Evolutionary conservation across 2,797 vertebrate species (phyloP), one percentile per base, ranked within the genome.

Genomic region (Siniperca scherzeri): DNA sequence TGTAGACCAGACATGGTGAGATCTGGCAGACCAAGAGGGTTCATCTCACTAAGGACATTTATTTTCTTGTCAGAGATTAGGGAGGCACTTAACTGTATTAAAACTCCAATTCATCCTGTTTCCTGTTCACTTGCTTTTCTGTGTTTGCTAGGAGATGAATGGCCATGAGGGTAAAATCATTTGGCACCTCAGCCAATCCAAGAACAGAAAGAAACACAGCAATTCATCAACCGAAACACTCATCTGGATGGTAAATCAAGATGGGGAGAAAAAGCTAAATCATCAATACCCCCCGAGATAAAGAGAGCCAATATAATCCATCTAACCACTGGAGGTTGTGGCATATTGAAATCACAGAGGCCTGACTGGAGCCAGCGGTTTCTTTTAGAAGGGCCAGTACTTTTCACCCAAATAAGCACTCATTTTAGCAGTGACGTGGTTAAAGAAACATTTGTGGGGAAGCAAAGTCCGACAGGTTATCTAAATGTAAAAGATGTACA

Each of bases 61-160:
- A 27, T 70, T 65, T 50, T 27, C 36, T 60, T 13, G n/a, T 71
- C 19, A 64, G 48, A 33, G 25, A 69, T 69, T 42, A 62, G 30
- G 17, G 42, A 84, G 62, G 30, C 56, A 36, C 13, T 64, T 46
- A 56, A 64, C 1, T 10, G 21, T 62, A 38, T 68, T 65, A 17
- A 61, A 64, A 68, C 42, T 69, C 36, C 12, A 68, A 25, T 77
- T 25, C 64, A 69, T 69, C 44, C 69, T 3, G 42, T 64, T 74
- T 74, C 64, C 36, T 2, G 12, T 48, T 60, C 3, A 21, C 55
- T 57, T 74, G 69, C 70, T 78, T 71, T 70, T 19, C 46, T 36
- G 19, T 61, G 48, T 81, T 65, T 62, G 27, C 53, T 0, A 1
- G 16, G 7, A 81, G 66, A 78, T 56, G 48, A 66, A 85, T 46